A percentile compares a stretch with the other conserved stretches of the same genome.
phyloP scores from a whole-genome alignment of 2,797 vertebrate genomes.

The Parauchenoglanis ngamensis region DNA sequence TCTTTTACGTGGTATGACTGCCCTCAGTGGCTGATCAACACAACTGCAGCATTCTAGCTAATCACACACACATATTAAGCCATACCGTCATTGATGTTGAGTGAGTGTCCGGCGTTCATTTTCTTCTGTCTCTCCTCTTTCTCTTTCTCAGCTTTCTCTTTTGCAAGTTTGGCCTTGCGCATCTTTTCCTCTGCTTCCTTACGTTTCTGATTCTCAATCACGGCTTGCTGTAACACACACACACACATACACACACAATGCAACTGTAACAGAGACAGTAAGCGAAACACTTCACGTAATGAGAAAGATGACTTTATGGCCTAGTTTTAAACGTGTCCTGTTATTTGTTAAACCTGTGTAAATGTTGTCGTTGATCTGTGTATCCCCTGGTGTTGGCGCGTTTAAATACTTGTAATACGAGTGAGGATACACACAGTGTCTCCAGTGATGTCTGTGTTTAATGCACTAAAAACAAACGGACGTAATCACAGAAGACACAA shows the following conservation, averaged over 20 bases:
- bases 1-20: conserved; percentile 26
- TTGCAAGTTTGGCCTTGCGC: conserved; percentile 77
- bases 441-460: conserved; percentile 17
- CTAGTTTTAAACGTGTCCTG: background rate
- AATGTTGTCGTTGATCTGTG: conserved; percentile 27
- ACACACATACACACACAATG: conserved; percentile 30
- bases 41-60: background rate
- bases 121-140: conserved; percentile 81
- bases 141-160: conserved; percentile 85
- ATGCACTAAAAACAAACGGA: conserved; percentile 37
- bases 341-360: background rate
- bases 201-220: conserved; percentile 81
- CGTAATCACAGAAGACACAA: background rate
- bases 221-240: conserved; percentile 77
- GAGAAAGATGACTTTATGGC: background rate
- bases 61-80: background rate
- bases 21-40: conserved; percentile 16
- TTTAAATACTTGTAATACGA: background rate
- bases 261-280: conserved; percentile 1
- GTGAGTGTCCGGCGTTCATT: conserved; percentile 57
- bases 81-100: conserved; percentile 81
- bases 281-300: background rate
- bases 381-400: background rate
- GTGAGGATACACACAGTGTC: background rate
- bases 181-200: conserved; percentile 86